Evolutionary conservation across 2,113 vertebrate genomes (phyloP).

Genomic region (Ibidorhyncha struthersii): DNA sequence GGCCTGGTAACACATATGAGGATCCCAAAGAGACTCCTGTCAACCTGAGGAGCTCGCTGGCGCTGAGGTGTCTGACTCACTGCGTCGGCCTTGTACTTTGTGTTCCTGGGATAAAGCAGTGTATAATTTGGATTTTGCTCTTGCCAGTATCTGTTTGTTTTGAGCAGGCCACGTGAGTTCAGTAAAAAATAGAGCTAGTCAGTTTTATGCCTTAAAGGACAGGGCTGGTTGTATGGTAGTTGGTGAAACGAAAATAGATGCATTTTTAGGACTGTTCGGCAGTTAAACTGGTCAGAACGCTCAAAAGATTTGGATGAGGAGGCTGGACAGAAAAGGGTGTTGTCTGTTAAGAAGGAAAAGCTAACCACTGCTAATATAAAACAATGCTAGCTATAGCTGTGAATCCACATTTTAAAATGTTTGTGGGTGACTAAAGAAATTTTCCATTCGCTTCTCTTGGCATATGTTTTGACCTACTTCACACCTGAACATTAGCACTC

Average conservation of each 20-base stretch:
- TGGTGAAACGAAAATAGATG: slow-evolving; percentile 11
- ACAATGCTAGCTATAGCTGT: not conserved
- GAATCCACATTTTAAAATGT: slow-evolving; percentile 14
- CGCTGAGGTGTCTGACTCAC: slow-evolving; percentile 55
- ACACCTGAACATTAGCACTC: not conserved
- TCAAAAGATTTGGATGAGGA: not conserved
- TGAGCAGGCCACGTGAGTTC: slow-evolving; percentile 21
- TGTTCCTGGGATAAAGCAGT: slow-evolving; percentile 57
- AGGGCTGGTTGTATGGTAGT: not conserved
- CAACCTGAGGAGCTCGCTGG: slow-evolving; percentile 51
- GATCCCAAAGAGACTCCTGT: slow-evolving; percentile 45
- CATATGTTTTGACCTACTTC: not conserved
- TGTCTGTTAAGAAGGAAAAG: slow-evolving; percentile 2
- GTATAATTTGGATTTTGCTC: slow-evolving; percentile 66
- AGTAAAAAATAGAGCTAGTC: slow-evolving; percentile 50
- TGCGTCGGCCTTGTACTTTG: slow-evolving; percentile 52
- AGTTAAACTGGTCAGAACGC: slow-evolving; percentile 12
- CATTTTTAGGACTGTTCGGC: slow-evolving; percentile 3
- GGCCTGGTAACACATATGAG: not conserved
- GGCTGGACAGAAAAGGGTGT: slow-evolving; percentile 31
- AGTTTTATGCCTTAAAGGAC: slow-evolving; percentile 38
- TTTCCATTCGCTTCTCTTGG: not conserved
- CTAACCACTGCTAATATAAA: slow-evolving; percentile 1
- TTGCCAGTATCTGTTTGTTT: slow-evolving; percentile 68
- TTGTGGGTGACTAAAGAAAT: not conserved